Percentiles rank a stretch among this genome's conserved stretches.
Conservation (phyloP, 2,113 vertebrate genomes). For the Fulica atra region DNA sequence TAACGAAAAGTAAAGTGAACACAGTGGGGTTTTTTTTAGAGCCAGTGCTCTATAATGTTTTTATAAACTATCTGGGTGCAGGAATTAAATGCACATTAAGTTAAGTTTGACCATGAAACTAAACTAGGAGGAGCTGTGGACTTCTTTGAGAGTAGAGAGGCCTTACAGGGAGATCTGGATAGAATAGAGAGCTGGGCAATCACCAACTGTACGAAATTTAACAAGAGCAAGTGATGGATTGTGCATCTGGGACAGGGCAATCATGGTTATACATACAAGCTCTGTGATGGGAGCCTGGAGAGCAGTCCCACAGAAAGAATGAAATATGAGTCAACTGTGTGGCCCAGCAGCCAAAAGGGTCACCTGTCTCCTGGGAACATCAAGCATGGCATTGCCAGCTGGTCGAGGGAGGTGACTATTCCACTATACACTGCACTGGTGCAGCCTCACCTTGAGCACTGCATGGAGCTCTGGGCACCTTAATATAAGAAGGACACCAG, state of each 20-base stretch:
- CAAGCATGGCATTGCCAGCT: accelerated
- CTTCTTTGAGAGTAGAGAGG: neutral
- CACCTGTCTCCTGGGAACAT: neutral
- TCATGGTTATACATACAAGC: accelerated
- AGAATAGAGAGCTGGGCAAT: neutral
- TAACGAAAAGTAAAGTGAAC: neutral
- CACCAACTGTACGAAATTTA: neutral
- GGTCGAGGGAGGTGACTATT: accelerated
- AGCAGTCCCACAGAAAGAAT: neutral
- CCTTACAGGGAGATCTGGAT: neutral
- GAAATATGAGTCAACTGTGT: neutral
- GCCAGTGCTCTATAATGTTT: neutral
- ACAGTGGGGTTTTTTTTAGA: neutral
- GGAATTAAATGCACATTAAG: neutral
- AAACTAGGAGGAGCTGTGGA: neutral
- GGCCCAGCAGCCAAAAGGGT: neutral
- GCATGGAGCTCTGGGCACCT: neutral
- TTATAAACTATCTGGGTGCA: neutral
- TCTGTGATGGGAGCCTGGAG: neutral
- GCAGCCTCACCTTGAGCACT: accelerated
- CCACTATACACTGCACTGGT: neutral
- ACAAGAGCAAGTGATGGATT: neutral
- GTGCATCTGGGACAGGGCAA: accelerated
- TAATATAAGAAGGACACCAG: neutral
- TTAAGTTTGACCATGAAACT: neutral